Evolutionary conservation across 2,888 invertebrate species (phyloP).

Genomic region (Rhopalosiphum nymphaeae): DNA sequence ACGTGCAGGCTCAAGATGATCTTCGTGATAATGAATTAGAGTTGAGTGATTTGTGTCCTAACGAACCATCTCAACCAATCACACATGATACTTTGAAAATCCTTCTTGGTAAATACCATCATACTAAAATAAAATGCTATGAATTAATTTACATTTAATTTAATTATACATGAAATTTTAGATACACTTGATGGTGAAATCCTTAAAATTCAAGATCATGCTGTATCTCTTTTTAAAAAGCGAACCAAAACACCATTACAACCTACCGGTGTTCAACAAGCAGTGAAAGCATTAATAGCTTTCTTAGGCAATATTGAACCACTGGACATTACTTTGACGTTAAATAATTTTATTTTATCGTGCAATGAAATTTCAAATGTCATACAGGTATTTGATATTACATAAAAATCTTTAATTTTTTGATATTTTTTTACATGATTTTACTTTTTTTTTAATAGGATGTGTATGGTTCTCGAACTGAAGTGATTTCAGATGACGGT

Average conservation of each 20-base stretch:
- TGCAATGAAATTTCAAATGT: constrained; percentile 66
- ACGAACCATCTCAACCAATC: constrained; percentile 80
- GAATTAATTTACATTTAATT: neutral
- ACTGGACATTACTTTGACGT: constrained; percentile 83
- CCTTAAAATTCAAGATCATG: constrained; percentile 80
- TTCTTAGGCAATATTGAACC: constrained; percentile 91
- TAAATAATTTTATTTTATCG: constrained; percentile 72
- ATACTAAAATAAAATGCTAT: neutral
- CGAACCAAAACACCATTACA: constrained; percentile 71
- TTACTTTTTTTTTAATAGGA: constrained; percentile 66
- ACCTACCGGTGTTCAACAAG: constrained; percentile 85
- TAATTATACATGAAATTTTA: constrained; percentile 69
- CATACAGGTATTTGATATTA: constrained; percentile 45
- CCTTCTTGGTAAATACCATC: constrained; percentile 77
- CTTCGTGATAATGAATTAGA: constrained; percentile 80
- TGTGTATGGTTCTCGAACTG: constrained; percentile 72
- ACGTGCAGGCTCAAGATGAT: constrained; percentile 80
- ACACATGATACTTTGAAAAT: constrained; percentile 88
- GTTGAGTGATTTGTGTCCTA: constrained; percentile 84
- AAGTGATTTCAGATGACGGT: constrained; percentile 77
- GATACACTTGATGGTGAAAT: constrained; percentile 88
- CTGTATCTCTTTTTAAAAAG: constrained; percentile 72
- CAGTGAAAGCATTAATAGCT: constrained; percentile 92
- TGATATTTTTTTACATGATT: constrained; percentile 4
- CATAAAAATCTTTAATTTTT: neutral